These are phyloP conservation scores for Bubo blakistoni DNA, from an alignment of 2,113 vertebrate species.

Conservation along the genomic window DNA sequence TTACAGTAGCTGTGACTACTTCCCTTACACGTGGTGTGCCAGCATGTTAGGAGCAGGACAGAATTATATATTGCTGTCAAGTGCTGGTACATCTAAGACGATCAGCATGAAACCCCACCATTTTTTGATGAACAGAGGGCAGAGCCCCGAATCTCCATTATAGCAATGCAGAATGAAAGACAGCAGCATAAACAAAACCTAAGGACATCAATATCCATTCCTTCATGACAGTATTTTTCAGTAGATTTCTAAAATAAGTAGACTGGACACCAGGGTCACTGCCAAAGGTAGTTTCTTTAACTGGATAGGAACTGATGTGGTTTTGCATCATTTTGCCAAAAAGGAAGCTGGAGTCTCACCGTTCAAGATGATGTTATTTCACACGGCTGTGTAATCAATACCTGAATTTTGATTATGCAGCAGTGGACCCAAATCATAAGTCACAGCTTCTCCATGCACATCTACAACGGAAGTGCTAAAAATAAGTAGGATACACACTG, in stretches of 20 bases:
- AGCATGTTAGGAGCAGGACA: background rate
- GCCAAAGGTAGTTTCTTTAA: background rate
- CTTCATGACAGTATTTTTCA: background rate
- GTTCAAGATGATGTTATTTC: background rate
- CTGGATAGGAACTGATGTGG: background rate
- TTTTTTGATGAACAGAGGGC: background rate
- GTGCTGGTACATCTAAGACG: background rate
- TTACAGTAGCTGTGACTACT: background rate
- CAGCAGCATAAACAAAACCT: background rate
- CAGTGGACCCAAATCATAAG: background rate
- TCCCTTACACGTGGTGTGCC: accelerated
- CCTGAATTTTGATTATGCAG: background rate
- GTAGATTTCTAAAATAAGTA: background rate
- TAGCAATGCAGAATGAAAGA: background rate
- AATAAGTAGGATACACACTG: background rate
- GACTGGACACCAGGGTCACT: background rate
- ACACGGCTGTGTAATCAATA: background rate
- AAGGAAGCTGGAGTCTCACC: background rate
- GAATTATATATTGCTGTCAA: background rate
- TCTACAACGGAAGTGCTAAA: background rate
- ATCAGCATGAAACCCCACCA: background rate
- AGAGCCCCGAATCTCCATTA: background rate
- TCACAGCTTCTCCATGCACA: background rate
- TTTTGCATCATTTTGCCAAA: background rate
- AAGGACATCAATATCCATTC: background rate